Conservation (phyloP, 2,888 invertebrate genomes). For the Mimas tiliae region DNA sequence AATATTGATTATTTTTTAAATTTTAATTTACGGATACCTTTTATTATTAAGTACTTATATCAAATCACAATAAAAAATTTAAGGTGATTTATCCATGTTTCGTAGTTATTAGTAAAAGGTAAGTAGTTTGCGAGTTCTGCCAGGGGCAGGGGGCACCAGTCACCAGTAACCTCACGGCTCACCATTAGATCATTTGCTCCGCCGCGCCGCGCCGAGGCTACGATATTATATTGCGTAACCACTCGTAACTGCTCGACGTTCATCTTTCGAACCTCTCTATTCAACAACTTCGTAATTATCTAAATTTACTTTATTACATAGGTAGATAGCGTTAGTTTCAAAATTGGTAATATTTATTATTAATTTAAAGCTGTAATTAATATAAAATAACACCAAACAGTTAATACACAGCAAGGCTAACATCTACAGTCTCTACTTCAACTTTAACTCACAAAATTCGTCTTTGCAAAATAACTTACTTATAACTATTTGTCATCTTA, state of each 20-base stretch:
- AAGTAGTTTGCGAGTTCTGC: slow-evolving; percentile 33
- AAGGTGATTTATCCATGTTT: slow-evolving; percentile 28
- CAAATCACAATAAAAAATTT: neutral
- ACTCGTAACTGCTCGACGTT: slow-evolving; percentile 37
- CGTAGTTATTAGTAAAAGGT: slow-evolving; percentile 40
- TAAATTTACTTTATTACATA: slow-evolving; percentile 27
- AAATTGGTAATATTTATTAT: neutral
- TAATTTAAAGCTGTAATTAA: too few species aligned
- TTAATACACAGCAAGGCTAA: too few species aligned
- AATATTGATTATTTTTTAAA: neutral
- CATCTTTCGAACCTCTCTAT: slow-evolving; percentile 49
- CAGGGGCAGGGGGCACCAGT: slow-evolving; percentile 40
- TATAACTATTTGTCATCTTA: too few species aligned
- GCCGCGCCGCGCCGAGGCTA: slow-evolving; percentile 26
- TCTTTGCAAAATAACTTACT: too few species aligned
- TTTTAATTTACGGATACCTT: neutral
- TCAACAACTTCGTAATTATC: slow-evolving; percentile 56
- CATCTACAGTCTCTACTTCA: too few species aligned
- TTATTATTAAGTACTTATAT: neutral
- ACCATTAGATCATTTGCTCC: slow-evolving; percentile 19
- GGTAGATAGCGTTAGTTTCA: neutral
- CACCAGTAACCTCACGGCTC: slow-evolving; percentile 33
- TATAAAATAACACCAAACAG: too few species aligned
- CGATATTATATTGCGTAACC: slow-evolving; percentile 40
- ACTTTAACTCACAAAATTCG: too few species aligned